These are phyloP conservation scores for Probaryconus sp. DNA, from an alignment of 1,140 invertebrate species.

Conservation along the genomic window DNA sequence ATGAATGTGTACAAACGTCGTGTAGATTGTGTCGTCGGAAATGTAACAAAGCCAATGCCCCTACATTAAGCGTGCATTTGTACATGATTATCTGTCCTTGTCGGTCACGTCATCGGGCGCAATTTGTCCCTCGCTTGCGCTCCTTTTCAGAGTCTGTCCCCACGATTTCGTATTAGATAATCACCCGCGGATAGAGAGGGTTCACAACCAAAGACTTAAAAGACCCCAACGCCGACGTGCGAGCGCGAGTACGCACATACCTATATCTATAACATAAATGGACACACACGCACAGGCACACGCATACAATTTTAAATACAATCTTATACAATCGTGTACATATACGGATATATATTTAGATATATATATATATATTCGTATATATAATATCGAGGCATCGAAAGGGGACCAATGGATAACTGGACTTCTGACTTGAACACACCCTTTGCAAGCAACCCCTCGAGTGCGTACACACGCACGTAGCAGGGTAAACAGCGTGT, in stretches of 20 bases:
- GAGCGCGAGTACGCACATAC: no score
- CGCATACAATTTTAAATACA: no score
- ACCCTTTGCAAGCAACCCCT: slow-evolving; percentile 40
- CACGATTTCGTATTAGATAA: slow-evolving; percentile 65
- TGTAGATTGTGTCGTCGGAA: slow-evolving; percentile 50
- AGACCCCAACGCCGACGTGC: slow-evolving; percentile 38
- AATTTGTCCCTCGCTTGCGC: slow-evolving; percentile 29
- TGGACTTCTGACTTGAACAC: slow-evolving; percentile 16
- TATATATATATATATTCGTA: slow-evolving; percentile 42
- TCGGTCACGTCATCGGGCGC: slow-evolving; percentile 3
- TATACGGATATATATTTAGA: no score
- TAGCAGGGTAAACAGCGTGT: slow-evolving; percentile 55
- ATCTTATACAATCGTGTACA: no score
- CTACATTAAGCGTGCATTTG: slow-evolving; percentile 57
- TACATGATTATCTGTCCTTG: slow-evolving; percentile 44
- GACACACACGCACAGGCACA: no score
- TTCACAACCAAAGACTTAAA: slow-evolving; percentile 35
- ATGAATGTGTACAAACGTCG: slow-evolving; percentile 52
- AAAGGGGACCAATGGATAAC: neutral
- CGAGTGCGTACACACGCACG: slow-evolving; percentile 46
- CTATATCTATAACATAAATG: no score
- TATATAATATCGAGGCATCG: slow-evolving; percentile 27
- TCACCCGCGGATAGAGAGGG: slow-evolving; percentile 54
- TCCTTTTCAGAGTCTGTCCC: slow-evolving; percentile 50
- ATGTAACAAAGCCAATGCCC: slow-evolving; percentile 60